Base-by-base conservation (phyloP, 1,140 invertebrate species). In the Tetramorium parvispinum region DNA sequence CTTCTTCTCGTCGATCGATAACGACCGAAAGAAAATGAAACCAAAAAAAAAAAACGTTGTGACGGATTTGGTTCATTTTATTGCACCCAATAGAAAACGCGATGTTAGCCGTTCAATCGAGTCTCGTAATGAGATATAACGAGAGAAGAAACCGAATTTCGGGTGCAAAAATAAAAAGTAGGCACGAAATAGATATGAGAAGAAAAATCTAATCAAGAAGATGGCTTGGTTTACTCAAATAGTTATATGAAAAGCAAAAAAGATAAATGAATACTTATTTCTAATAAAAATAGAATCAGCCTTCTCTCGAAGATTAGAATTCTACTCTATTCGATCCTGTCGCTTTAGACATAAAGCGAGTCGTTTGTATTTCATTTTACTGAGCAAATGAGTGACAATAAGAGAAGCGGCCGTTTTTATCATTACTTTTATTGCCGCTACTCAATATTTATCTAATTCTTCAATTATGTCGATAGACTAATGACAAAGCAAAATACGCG, bases 61-160 rank as follows among this genome's bases (percentile, higher is more conserved):
- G 0, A 16, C 11, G 21, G 4, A 61, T 27, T 13, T 27, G 6
- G 5, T 61, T 61, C 51, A 4, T 51, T 21, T 66, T 85, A 88
- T 89, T 88, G 87, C 66, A 88, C 75, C 73, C 43, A n/a, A 75
- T 66, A 32, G 2, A 51, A 88, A 37, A 61, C 49, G 49, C 49
- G 18, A 32, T 53, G 68, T 53, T 32, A 71, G 5, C 1, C 8
- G 1, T 66, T 5, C 24, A n/a, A 10, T 65, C 32, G 3, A 40
- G 37, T n/a, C 63, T 40, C 32, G 1, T 65, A 40, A 8, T 21
- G 3, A 55, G 53, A 21, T 40, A 40, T 4, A 18, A 13, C 16
- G 6, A 51, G 2, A 32, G 7, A 51, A 8, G 7, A 51, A 53
- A 53, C 10, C 6, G 27, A 53, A 71, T 13, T 46, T 51, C 24